Base-by-base conservation (phyloP, 2,888 invertebrate species). In the Cheiracanthium punctorium region DNA sequence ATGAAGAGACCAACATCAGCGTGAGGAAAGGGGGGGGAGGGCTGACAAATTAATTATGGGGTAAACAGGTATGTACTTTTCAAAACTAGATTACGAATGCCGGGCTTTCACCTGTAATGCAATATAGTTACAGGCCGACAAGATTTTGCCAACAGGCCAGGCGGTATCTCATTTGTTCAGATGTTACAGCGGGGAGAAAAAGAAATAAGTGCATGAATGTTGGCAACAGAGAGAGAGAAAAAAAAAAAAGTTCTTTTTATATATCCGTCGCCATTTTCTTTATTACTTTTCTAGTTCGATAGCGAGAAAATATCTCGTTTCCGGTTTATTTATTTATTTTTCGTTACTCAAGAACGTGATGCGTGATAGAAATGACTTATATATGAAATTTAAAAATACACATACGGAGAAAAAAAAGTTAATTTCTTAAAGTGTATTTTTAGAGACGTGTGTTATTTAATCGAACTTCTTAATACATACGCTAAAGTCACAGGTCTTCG, bases 91-190 rank as follows among this genome's bases (percentile, higher is more conserved):
- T 77, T 77, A 70, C 70, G 43, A 70, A 77, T 77, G 69, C 14
- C 8, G 4, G 20, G 30, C 70, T 70, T 48, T 77, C 69, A 77
- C 69, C 69, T 77, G 69, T 52, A 67, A 70, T 77, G 77, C 32
- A 77, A 77, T 77, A 67, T 77, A 77, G 70, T 77, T 77, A 77
- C 70, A 69, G n/a, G 70, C 43, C 77, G 77, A 77, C 69, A 76
- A 76, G 76, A 76, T 76, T 43, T 67, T 67, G 64, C 64, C 4
- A 69, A 52, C 33, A 70, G 48, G 43, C 48, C 69, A n/a, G 33
- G 33, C 52, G 43, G 33, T 69, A 70, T 67, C 65, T n/a, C 77
- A 77, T 77, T 77, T 77, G 70, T 77, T 70, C 33, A 30, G 20
- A 70, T 52, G 24, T 14, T n/a, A n/a, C 72, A 43, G 14, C 28